Conservation (phyloP, 2,888 invertebrate genomes). For the Criorhina ranunculi region DNA sequence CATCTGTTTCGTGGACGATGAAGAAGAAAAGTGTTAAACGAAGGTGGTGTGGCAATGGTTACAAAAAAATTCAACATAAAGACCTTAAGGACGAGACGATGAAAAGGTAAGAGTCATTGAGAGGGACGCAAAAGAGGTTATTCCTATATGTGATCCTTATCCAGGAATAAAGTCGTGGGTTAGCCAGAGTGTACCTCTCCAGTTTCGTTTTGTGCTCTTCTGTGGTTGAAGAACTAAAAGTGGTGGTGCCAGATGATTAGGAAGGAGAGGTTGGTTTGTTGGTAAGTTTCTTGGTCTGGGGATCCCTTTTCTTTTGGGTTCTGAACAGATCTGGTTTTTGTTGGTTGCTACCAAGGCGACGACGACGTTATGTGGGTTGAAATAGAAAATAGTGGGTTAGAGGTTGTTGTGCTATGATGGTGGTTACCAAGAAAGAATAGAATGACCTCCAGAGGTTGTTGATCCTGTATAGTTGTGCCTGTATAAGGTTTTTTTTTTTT, state of each 20-base stretch:
- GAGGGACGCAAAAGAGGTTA: conserved; percentile 2
- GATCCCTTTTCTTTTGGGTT: conserved; percentile 39
- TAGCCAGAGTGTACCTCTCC: conserved; percentile 48
- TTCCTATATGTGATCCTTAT: conserved; percentile 65
- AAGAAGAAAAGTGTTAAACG: conserved; percentile 69
- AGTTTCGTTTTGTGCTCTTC: conserved; percentile 7
- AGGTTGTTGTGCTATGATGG: conserved; percentile 64
- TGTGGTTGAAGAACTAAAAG: conserved; percentile 41
- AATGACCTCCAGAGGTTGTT: conserved; percentile 63
- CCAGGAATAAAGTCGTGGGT: conserved; percentile 75
- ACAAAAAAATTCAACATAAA: conserved; percentile 35
- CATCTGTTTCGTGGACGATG: conserved; percentile 37
- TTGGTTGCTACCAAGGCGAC: conserved; percentile 24
- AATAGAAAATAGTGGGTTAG: conserved; percentile 73
- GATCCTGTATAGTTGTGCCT: conserved; percentile 29
- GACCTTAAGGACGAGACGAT: conserved; percentile 63
- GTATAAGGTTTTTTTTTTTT: no score
- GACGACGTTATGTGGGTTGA: conserved; percentile 63
- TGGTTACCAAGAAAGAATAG: conserved; percentile 31
- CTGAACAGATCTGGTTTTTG: conserved; percentile 32
- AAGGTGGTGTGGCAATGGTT: conserved; percentile 68
- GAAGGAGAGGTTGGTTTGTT: background rate
- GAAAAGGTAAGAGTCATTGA: conserved; percentile 36
- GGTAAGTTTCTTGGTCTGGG: conserved; percentile 18
- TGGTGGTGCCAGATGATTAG: conserved; percentile 58